These are phyloP conservation scores for Spatula clypeata DNA, from an alignment of 2,797 vertebrate genomes.

Conservation along the genomic window DNA sequence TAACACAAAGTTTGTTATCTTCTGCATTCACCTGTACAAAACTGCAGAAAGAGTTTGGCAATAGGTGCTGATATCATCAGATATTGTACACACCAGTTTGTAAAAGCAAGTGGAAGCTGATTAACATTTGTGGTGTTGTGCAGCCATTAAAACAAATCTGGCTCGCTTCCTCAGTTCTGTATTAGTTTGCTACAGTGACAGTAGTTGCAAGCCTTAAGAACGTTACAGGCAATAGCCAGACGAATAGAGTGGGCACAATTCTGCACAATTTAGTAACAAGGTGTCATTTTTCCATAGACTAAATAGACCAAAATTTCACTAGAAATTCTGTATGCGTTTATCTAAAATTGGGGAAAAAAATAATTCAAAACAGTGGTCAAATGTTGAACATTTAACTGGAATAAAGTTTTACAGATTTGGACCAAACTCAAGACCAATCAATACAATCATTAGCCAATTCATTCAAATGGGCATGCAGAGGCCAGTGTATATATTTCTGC, in stretches of 20 bases:
- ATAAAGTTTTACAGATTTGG: not conserved
- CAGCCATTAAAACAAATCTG: not conserved
- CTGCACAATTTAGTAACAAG: not conserved
- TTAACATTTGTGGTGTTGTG: not conserved
- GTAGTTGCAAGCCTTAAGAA: not conserved
- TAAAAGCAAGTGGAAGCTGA: not conserved
- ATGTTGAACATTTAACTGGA: not conserved
- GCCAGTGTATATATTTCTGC: not conserved
- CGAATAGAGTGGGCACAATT: not conserved
- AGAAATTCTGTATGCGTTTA: not conserved
- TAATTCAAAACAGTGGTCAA: not conserved
- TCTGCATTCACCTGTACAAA: not conserved
- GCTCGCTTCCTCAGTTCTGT: not conserved
- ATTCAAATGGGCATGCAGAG: fast-evolving
- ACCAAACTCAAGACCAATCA: not conserved
- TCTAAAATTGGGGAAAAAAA: not conserved
- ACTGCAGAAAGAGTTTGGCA: not conserved
- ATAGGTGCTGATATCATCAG: fast-evolving
- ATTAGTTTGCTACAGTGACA: not conserved
- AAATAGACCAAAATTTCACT: not conserved
- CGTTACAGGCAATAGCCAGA: not conserved
- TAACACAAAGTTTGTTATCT: not conserved
- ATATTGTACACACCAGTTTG: not conserved
- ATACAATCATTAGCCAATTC: not conserved
- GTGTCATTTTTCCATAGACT: not conserved